These are phyloP conservation scores for Orthochromis malagaraziensis DNA, from an alignment of 2,113 vertebrate genomes.

Conservation along the genomic window DNA sequence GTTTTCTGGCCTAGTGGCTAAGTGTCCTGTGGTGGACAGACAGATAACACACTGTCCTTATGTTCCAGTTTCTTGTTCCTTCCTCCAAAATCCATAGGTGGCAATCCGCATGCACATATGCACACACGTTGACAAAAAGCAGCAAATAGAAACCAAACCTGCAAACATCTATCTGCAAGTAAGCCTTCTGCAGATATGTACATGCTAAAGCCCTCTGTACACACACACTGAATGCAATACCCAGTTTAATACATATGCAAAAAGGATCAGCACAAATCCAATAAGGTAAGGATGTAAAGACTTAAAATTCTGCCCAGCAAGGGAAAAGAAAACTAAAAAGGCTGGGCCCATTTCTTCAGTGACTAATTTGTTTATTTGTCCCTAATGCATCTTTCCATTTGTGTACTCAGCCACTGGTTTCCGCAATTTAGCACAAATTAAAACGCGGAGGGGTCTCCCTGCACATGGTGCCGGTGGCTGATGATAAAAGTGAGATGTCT, in stretches of 20 bases:
- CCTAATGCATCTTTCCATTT: constrained; percentile 30
- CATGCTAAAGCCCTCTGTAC: neutral
- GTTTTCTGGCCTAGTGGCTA: neutral
- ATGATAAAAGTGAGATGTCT: constrained; percentile 31
- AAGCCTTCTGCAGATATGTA: neutral
- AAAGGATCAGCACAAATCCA: neutral
- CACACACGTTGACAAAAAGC: neutral
- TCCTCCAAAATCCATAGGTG: constrained; percentile 20
- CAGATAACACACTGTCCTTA: constrained; percentile 39
- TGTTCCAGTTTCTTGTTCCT: constrained; percentile 14
- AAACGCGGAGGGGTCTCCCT: neutral
- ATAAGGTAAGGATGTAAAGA: neutral
- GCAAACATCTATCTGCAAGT: neutral
- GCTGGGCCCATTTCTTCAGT: neutral
- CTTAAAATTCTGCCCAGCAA: neutral
- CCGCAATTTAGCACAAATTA: constrained; percentile 32
- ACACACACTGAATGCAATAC: neutral
- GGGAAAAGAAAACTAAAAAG: neutral
- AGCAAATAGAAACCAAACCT: neutral
- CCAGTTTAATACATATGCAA: neutral
- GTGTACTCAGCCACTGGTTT: constrained; percentile 15
- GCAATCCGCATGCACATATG: neutral
- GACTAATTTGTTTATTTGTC: constrained; percentile 22
- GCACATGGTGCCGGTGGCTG: neutral
- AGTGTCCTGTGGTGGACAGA: constrained; percentile 26